Evolutionary conservation across 2,888 invertebrate genomes (phyloP), one percentile per base, ranked within the genome.

Genomic region (Cephus pulcher): DNA sequence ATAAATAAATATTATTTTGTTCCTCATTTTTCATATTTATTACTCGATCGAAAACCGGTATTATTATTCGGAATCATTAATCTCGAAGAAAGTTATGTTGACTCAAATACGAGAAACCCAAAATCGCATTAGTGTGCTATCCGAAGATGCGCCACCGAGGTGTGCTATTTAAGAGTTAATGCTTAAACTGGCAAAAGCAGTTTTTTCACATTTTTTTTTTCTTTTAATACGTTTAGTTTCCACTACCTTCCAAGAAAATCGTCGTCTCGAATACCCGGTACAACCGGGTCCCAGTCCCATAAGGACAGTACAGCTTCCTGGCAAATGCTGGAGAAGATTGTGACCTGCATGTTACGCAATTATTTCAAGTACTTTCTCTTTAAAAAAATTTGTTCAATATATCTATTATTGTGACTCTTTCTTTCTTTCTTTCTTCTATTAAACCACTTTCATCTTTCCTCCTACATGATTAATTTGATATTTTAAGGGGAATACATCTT

Each of bases 281-380:
- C 94, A 88, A 94, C 95, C 88, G 96, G 94, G 93, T 97, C 97
- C 94, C 95, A 96, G 93, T 97, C 96, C 96, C 96, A 96, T 90
- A 96, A 93, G 92, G 95, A 95, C 92, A 96, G 93, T 92, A 93
- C 93, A 92, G 96, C 92, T 93, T 94, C 94, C 93, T 97, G 96
- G 90, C 94, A 94, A 93, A 95, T 94, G 92, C 93, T 93, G 89
- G 96, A 95, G 92, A 94, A 95, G 93, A 96, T 94, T 93, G 95
- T 93, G 90, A 96, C 96, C 96, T 96, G 92, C 86, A 83, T 84
- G 78, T 80, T 78, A 73, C 77, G 73, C 73, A 79, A 75, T 82
- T 34, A 71, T 69, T 34, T 76, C 4, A 34, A 69, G 12, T 70
- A 33, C 6, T 71, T 32, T 71, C 71, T 32, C 9, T 56, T 56